Conservation (phyloP, 2,888 invertebrate species). For the Hanleya hanleyi region DNA sequence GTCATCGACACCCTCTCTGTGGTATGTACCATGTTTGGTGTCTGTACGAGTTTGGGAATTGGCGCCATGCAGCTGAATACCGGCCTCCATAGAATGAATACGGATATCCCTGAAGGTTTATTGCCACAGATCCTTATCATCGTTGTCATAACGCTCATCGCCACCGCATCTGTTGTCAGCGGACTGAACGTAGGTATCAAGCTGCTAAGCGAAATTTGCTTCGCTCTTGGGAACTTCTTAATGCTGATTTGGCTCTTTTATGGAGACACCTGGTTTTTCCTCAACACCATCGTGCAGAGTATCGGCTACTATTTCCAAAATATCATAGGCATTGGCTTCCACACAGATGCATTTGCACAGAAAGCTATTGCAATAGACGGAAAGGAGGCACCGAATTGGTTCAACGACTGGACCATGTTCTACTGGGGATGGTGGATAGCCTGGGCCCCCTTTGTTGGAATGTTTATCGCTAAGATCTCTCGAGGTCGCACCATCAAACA, state of each 20-base stretch:
- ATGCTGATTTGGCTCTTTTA: slow-evolving; percentile 28
- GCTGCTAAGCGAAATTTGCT: slow-evolving; percentile 25
- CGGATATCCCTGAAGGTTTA: background rate
- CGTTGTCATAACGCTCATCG: slow-evolving; percentile 26
- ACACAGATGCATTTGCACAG: background rate
- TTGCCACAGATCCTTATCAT: slow-evolving; percentile 24
- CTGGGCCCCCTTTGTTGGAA: slow-evolving; percentile 35
- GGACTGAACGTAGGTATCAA: slow-evolving; percentile 30
- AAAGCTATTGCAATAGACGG: background rate
- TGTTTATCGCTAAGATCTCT: slow-evolving; percentile 34
- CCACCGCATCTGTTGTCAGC: slow-evolving; percentile 25
- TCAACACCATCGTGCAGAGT: slow-evolving; percentile 26
- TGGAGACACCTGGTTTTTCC: slow-evolving; percentile 26
- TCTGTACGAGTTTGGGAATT: slow-evolving; percentile 25
- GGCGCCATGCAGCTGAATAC: slow-evolving; percentile 22
- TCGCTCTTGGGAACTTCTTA: slow-evolving; percentile 25
- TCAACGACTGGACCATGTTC: slow-evolving; percentile 32
- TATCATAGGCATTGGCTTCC: background rate
- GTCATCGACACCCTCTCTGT: slow-evolving; percentile 23
- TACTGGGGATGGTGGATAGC: slow-evolving; percentile 40
- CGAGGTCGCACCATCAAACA: slow-evolving; percentile 26
- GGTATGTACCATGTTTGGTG: slow-evolving; percentile 29
- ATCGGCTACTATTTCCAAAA: slow-evolving; percentile 29
- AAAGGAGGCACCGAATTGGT: slow-evolving; percentile 21
- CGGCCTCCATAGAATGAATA: slow-evolving; percentile 20